Base-by-base conservation (phyloP, 2,797 vertebrate genomes). In the Prionace glauca region DNA sequence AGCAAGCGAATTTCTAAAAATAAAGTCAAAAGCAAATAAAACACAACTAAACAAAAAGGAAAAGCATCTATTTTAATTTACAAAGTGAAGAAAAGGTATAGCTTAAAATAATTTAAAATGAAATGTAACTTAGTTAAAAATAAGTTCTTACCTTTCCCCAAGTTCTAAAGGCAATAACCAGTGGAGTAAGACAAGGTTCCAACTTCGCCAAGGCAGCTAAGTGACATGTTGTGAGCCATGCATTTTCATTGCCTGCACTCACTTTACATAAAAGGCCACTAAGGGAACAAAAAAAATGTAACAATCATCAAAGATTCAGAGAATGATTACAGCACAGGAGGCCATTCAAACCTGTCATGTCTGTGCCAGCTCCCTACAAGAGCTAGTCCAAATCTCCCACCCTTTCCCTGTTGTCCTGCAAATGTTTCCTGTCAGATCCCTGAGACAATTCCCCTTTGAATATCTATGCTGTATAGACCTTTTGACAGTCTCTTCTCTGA, bases 181-280 rank as follows among this genome's bases (percentile, higher is more conserved):
- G 97, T 41, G 98, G 97, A 95, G 97, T 96, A 5, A 99, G 96
- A 96, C 97, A 97, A 95, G 96, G 97, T 96, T 99, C 98, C 74
- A 96, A 96, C 88, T 96, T 97, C 95, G 97, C 98, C 91, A 99
- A 96, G 2, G 98, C 96, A 94, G 98, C 96, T 96, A 99, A 97
- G 96, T 98, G 99, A 93, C 98, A 97, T 95, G 99, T 98, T 95
- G 98, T 99, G 92, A 98, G 97, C 97, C 97, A 99, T 3, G 98
- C 99, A 1, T 98, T 98, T 97, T 99, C 98, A 97, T 99, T 99
- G 96, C 99, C 99, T 91, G 98, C 98, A 95, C 99, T 99, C 96
- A 99, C 98, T 98, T 98, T 99, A 98, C 99, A 99, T 96, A 98
- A 96, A 96, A 99, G 98, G 96, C 98, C 98, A 97, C 99, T 99